Evolutionary conservation across 2,797 vertebrate genomes (phyloP).

Genomic region (Cuniculus paca): DNA sequence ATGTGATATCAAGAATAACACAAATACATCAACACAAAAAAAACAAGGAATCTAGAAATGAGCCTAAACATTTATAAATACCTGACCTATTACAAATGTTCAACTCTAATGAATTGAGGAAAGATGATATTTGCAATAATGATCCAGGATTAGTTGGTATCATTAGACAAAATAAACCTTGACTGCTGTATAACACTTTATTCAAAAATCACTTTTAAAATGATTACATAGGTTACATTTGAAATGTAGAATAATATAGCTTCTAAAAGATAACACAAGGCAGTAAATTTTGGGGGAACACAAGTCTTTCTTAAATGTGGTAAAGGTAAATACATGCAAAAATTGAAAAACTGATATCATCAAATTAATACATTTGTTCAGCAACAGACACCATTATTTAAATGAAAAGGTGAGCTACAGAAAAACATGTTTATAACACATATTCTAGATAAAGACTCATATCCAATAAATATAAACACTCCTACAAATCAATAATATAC

Average conservation of each 20-base stretch:
- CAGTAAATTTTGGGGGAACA: background rate
- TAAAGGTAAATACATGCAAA: background rate
- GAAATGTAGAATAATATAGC: background rate
- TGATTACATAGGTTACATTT: background rate
- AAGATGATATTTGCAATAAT: background rate
- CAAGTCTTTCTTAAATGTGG: background rate
- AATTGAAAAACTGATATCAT: background rate
- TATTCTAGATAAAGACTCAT: background rate
- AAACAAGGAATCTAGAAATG: background rate
- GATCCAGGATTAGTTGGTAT: background rate
- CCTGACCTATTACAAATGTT: background rate
- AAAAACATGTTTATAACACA: background rate
- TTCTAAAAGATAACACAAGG: background rate
- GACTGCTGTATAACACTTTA: background rate
- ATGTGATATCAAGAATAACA: background rate
- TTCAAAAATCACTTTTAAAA: background rate
- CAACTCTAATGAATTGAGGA: background rate
- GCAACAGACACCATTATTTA: slow-evolving; percentile 26
- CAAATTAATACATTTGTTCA: slow-evolving; percentile 46
- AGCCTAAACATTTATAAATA: background rate
- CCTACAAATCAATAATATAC: background rate
- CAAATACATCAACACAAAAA: background rate
- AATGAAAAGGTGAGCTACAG: background rate
- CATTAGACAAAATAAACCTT: slow-evolving; percentile 4
- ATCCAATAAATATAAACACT: background rate